phyloP scores from a whole-genome alignment of 1,140 invertebrate species.

The Drosophila tani region DNA sequence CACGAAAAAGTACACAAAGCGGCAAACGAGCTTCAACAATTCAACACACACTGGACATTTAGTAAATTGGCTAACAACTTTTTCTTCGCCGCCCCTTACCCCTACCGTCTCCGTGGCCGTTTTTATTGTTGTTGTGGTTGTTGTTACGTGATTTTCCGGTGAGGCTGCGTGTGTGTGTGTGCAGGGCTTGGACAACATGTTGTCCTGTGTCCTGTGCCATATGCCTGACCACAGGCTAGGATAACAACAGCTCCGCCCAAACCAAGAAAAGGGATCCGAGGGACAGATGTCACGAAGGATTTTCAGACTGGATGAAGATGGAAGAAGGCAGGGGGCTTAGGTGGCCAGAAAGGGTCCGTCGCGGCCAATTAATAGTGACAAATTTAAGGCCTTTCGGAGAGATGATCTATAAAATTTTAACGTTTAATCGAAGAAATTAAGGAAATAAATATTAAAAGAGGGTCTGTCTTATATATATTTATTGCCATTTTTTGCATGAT shows the following conservation, averaged over 20 bases:
- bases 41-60: conserved; percentile 68
- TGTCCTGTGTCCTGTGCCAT: conserved; percentile 51
- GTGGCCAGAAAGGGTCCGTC: conserved; percentile 11
- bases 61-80: conserved; percentile 80
- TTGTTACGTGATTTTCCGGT: conserved; percentile 52
- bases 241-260: conserved; percentile 23
- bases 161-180: conserved; percentile 5
- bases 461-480: too few relatives aligned
- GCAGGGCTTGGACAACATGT: conserved; percentile 40
- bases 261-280: conserved; percentile 37
- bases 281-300: conserved; percentile 27
- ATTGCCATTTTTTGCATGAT: too few relatives aligned
- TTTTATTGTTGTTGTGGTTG: conserved; percentile 37
- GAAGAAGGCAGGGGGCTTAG: conserved; percentile 5
- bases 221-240: conserved; percentile 62
- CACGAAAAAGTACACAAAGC: conserved; percentile 77
- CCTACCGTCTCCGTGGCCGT: not conserved
- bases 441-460: too few relatives aligned
- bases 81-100: conserved; percentile 46
- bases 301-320: conserved; percentile 13
- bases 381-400: conserved; percentile 6
- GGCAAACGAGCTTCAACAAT: conserved; percentile 69
- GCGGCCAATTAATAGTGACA: conserved; percentile 12
- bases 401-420: not conserved
- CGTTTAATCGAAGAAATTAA: too few relatives aligned